These are phyloP conservation scores for Psettodes erumei DNA, from an alignment of 2,113 vertebrate genomes.

Conservation along the genomic window DNA sequence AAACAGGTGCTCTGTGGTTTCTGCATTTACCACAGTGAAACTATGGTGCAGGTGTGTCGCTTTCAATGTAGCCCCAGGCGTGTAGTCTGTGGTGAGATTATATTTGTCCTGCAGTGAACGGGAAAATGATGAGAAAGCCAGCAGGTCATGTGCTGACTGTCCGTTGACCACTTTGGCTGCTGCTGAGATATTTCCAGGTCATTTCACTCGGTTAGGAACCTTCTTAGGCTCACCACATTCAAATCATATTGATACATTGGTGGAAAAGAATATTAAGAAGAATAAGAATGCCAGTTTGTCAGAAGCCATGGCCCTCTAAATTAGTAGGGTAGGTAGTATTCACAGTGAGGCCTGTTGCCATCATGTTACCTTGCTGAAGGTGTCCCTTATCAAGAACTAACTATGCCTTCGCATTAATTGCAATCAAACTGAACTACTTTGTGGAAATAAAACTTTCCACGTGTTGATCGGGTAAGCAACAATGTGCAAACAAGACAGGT, in stretches of 20 bases:
- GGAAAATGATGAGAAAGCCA: too few species aligned
- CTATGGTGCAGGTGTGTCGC: too few species aligned
- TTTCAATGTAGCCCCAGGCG: too few species aligned
- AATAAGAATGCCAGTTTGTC: neutral
- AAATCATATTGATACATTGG: neutral
- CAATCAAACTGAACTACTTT: neutral
- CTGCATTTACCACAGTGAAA: too few species aligned
- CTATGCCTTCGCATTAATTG: neutral
- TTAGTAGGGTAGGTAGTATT: neutral
- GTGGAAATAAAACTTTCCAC: constrained; percentile 23
- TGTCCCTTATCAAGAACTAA: neutral
- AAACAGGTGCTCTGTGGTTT: too few species aligned
- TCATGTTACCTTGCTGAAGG: neutral
- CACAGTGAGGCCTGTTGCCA: neutral
- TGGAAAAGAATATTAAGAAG: neutral
- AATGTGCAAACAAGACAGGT: constrained; percentile 33
- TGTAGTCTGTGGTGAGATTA: too few species aligned
- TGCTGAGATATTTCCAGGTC: too few species aligned
- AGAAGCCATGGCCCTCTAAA: neutral
- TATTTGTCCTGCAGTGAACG: too few species aligned
- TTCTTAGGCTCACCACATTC: too few species aligned
- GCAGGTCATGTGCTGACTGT: too few species aligned
- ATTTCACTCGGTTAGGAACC: too few species aligned
- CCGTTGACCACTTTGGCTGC: too few species aligned
- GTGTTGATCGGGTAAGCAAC: constrained; percentile 28